These are phyloP conservation scores for Thunnus albacares DNA, from an alignment of 2,797 vertebrate species.

Conservation along the genomic window DNA sequence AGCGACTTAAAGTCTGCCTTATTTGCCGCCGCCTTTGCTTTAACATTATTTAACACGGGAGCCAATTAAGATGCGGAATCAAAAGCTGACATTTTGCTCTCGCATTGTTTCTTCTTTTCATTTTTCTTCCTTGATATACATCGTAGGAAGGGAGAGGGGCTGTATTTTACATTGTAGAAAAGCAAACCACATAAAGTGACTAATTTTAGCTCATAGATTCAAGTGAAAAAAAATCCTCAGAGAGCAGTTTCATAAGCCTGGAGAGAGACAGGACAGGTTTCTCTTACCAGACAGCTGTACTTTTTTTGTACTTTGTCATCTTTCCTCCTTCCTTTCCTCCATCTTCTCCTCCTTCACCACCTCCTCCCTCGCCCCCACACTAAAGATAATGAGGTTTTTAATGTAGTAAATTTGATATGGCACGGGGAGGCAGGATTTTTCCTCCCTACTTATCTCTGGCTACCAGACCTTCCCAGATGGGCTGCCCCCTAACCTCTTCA, in stretches of 20 bases:
- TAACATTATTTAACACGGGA: conserved; percentile 50
- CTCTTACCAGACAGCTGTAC: conserved; percentile 58
- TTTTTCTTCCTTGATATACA: conserved; percentile 26
- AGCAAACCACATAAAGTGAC: conserved; percentile 34
- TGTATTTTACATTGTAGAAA: conserved; percentile 34
- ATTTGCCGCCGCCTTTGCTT: conserved; percentile 45
- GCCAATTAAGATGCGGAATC: conserved; percentile 47
- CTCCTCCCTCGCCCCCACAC: conserved; percentile 8
- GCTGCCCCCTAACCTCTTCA: conserved; percentile 74
- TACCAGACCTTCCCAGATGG: conserved; percentile 77
- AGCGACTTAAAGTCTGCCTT: conserved; percentile 34
- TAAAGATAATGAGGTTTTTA: conserved; percentile 81
- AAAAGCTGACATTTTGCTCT: conserved; percentile 20
- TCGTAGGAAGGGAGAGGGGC: conserved; percentile 15
- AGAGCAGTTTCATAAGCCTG: conserved; percentile 66
- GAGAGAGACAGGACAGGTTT: conserved; percentile 48
- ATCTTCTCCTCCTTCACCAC: conserved; percentile 32
- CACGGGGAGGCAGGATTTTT: conserved; percentile 65
- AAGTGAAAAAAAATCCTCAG: conserved; percentile 55
- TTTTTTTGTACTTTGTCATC: conserved; percentile 49
- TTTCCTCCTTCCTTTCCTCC: conserved; percentile 42
- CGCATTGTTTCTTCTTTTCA: conserved; percentile 13
- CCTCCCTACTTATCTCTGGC: conserved; percentile 79
- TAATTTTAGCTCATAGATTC: conserved; percentile 70
- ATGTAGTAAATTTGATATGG: conserved; percentile 81